Base-by-base conservation (phyloP, 2,888 invertebrate species). In the Koerneria pararmatus region DNA sequence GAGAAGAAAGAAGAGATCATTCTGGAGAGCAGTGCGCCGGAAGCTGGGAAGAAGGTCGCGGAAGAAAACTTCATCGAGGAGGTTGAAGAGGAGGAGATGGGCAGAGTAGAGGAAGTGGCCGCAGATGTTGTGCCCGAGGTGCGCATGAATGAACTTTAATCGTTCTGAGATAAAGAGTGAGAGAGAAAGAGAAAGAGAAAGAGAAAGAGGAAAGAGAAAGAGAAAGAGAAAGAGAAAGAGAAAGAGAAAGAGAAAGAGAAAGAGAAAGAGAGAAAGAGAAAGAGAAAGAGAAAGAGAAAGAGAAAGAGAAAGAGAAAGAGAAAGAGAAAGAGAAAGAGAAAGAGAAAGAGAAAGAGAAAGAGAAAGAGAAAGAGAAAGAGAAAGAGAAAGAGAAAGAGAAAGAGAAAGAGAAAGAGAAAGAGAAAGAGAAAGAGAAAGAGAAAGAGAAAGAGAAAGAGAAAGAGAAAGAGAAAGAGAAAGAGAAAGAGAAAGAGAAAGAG, bases 41-140 rank as follows among this genome's bases (percentile, higher is more conserved):
- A 54, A 22, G 59, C 69, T 5, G 63, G 66, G 11, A 22, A n/a
- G 31, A 41, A 27, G 15, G 56, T 53, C 19, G 70, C 71, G 34
- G 68, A 74, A 67, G 89, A 89, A 80, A 88, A 89, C 63, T n/a
- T n/a, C n/a, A 87, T 89, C 41, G 66, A 65, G 22, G 58, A 63
- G 11, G 54, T 68, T 11, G 54, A 67, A 34, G 60, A 66, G 3
- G 73, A 73, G 34, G 46, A 65, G 58, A 58, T 51, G n/a, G n/a
- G n/a, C n/a, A n/a, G n/a, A n/a, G n/a, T n/a, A n/a, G n/a, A n/a
- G n/a, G n/a, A n/a, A n/a, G n/a, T n/a, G n/a, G n/a, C n/a, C n/a
- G n/a, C n/a, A n/a, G n/a, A n/a, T n/a, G n/a, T n/a, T n/a, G n/a
- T n/a, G n/a, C n/a, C n/a, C n/a, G n/a, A n/a, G n/a, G n/a, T n/a